These are phyloP conservation scores for Thunnus thynnus DNA, from an alignment of 2,113 vertebrate genomes.

Conservation along the genomic window DNA sequence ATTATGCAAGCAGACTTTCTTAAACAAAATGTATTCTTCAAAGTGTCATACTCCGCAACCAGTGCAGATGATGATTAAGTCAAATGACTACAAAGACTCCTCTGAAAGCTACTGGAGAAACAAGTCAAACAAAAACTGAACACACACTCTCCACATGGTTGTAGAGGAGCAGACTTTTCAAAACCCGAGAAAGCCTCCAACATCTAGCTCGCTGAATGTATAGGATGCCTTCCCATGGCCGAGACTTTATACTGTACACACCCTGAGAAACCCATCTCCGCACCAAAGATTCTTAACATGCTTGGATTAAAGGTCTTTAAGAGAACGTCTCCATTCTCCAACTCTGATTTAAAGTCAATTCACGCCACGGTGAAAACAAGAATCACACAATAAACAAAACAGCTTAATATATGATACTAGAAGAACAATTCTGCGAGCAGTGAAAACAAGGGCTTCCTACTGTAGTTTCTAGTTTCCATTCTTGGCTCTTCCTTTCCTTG, in stretches of 20 bases:
- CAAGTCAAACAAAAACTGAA: not conserved
- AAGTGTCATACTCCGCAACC: not conserved
- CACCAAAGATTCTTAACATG: slow-evolving; percentile 54
- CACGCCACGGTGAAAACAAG: slow-evolving; percentile 26
- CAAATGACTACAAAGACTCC: slow-evolving; percentile 25
- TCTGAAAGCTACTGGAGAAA: slow-evolving; percentile 7
- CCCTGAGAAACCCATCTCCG: slow-evolving; percentile 62
- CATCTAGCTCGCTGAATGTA: slow-evolving; percentile 26
- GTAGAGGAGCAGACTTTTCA: not conserved
- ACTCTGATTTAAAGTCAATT: slow-evolving; percentile 55
- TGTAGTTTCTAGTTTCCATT: slow-evolving; percentile 27
- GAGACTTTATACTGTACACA: slow-evolving; percentile 40
- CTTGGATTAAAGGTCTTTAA: slow-evolving; percentile 60
- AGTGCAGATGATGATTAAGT: slow-evolving; percentile 12
- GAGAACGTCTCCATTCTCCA: slow-evolving; percentile 49
- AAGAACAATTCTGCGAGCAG: slow-evolving; percentile 12
- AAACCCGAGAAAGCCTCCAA: slow-evolving; percentile 15
- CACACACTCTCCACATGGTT: not conserved
- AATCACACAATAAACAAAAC: slow-evolving; percentile 31
- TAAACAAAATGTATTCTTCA: slow-evolving; percentile 1
- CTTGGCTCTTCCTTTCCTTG: slow-evolving; percentile 28
- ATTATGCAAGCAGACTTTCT: not conserved
- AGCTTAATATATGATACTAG: slow-evolving; percentile 6
- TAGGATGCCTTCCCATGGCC: slow-evolving; percentile 17
- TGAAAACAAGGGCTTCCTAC: not conserved